phyloP scores from a whole-genome alignment of 1,140 invertebrate genomes.

The Hypsibius dujardini region DNA sequence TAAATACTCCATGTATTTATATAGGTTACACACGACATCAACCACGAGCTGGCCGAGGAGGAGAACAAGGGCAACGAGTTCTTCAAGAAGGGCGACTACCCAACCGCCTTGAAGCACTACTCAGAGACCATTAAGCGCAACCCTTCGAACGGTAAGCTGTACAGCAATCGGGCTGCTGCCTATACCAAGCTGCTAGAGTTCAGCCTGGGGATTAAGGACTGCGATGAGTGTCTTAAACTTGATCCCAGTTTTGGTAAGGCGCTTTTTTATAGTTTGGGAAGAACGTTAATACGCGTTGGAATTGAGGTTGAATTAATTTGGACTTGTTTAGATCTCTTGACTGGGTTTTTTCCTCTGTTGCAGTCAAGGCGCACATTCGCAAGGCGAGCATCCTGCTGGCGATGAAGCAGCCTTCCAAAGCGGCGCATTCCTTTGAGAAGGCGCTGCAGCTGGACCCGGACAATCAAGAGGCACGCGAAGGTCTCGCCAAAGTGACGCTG shows the following conservation, averaged over 20 bases:
- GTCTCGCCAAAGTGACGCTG: conserved; percentile 64
- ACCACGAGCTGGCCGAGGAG: conserved; percentile 76
- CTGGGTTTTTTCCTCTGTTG: conserved; percentile 25
- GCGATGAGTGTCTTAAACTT: conserved; percentile 77
- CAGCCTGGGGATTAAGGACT: conserved; percentile 87
- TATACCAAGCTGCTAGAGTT: conserved; percentile 96
- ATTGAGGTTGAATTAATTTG: conserved; percentile 8
- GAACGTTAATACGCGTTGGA: conserved; percentile 14
- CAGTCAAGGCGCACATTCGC: conserved; percentile 85
- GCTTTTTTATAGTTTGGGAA: no score
- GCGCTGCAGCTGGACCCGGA: conserved; percentile 80
- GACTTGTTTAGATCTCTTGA: conserved; percentile 7
- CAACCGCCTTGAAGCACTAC: conserved; percentile 79
- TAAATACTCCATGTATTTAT: no score
- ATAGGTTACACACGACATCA: conserved; percentile 65
- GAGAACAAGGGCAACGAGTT: conserved; percentile 71
- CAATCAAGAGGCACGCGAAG: conserved; percentile 79
- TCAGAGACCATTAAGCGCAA: conserved; percentile 86
- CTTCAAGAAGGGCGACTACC: conserved; percentile 69
- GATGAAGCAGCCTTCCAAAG: conserved; percentile 80
- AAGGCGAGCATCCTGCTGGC: conserved; percentile 70
- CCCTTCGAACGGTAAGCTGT: conserved; percentile 87
- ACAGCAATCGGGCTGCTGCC: conserved; percentile 91
- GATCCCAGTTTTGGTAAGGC: conserved; percentile 75
- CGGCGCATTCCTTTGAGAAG: conserved; percentile 72